Evolutionary conservation across 2,888 invertebrate genomes (phyloP), one percentile per base, ranked within the genome.

Genomic region (Leptinotarsa tumamoca): DNA sequence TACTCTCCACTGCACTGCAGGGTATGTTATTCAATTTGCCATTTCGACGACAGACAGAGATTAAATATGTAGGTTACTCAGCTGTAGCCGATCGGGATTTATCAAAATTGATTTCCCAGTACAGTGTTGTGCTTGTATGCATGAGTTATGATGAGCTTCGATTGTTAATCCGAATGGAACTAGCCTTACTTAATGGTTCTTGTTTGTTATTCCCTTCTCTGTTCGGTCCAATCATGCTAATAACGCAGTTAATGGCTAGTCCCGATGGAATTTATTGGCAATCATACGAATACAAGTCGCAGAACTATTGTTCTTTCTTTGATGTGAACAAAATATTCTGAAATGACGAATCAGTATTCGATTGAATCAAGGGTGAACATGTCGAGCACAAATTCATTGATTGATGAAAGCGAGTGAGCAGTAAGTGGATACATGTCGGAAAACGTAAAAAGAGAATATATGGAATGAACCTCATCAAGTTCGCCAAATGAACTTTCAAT

Each of bases 181-280:
- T 67, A 68, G 69, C 73, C 84, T 83, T 80, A 84, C 82, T 84
- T 83, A 81, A 84, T 82, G 79, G 79, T 78, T 78, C 81, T 79
- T 82, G 84, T 84, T 84, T 83, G 83, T 83, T 82, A 82, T 83
- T 83, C 84, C 79, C 81, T 79, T 80, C 80, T 79, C 82, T 81
- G 82, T 82, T 85, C 81, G 83, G 82, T 83, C 81, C 85, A 84
- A 85, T 85, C 84, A 84, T 84, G 82, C 84, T 84, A 85, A 85
- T 85, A 84, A 83, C 81, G 81, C 82, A 56, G 79, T 82, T 83
- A 83, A 83, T 81, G 83, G 82, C 75, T 82, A 81, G 82, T 82
- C 81, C 80, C 74, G 73, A 72, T 75, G 73, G 77, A 78, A 80
- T 82, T 81, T 82, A 81, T 82, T 75, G 80, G 73, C 69, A 77